phyloP scores from a whole-genome alignment of 2,888 invertebrate species.

The Rhimphoctona megacephalus region DNA sequence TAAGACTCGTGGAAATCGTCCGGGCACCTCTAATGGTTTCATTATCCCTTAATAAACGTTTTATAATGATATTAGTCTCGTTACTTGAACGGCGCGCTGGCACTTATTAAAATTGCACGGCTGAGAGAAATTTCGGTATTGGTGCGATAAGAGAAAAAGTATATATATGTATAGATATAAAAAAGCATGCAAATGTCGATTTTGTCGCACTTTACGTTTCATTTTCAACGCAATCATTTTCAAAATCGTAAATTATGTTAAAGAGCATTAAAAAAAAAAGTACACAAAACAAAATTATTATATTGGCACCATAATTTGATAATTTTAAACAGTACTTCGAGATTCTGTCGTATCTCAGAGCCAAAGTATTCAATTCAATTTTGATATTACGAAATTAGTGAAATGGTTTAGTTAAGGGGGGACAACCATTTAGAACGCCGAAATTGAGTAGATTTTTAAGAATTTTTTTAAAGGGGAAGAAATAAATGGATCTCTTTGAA shows the following conservation, averaged over 20 bases:
- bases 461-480: too few relatives aligned
- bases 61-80: conserved; percentile 78
- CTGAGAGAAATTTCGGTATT: conserved; percentile 64
- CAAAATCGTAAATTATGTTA: neutral
- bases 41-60: conserved; percentile 76
- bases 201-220: conserved; percentile 4
- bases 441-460: too few relatives aligned
- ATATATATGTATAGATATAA: neutral
- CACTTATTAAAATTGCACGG: conserved; percentile 77
- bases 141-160: neutral
- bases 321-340: neutral
- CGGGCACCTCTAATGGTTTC: conserved; percentile 75
- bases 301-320: too few relatives aligned
- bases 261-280: neutral
- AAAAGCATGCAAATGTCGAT: conserved; percentile 35
- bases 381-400: neutral
- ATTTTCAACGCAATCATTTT: neutral
- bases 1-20: conserved; percentile 56
- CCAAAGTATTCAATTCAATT: neutral
- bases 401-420: too few relatives aligned
- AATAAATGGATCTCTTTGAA: too few relatives aligned
- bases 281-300: too few relatives aligned
- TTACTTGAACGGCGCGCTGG: conserved; percentile 69
- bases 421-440: too few relatives aligned
- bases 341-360: neutral